Conservation (phyloP, 1,140 invertebrate genomes). For the Cherax destructor region DNA sequence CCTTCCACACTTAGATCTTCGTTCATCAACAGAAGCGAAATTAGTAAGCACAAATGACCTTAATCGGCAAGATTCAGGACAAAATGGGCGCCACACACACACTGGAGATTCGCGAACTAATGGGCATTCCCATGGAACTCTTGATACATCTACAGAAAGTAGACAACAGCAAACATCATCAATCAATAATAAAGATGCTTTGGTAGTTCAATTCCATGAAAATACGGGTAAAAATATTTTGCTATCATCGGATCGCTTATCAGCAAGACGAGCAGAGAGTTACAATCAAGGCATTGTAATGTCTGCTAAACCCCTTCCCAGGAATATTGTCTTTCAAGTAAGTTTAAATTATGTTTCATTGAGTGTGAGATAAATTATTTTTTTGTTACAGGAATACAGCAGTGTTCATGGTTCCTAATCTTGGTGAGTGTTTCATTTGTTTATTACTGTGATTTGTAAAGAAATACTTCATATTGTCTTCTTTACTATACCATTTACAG, state of each 20-base stretch:
- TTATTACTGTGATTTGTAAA: too few species aligned
- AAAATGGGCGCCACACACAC: constrained; percentile 27
- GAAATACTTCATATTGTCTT: too few species aligned
- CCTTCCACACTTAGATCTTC: constrained; percentile 32
- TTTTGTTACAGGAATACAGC: too few species aligned
- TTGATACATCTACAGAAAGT: constrained; percentile 18
- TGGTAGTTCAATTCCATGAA: constrained; percentile 74
- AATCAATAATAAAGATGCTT: constrained; percentile 29
- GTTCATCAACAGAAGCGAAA: constrained; percentile 20
- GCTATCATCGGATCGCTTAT: constrained; percentile 79
- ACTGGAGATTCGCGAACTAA: not conserved
- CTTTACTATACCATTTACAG: too few species aligned
- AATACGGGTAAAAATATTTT: constrained; percentile 85
- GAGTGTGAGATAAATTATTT: too few species aligned
- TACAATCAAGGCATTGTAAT: constrained; percentile 87
- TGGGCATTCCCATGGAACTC: constrained; percentile 13
- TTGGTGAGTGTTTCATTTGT: too few species aligned
- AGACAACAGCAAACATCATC: constrained; percentile 18
- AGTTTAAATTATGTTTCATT: not conserved
- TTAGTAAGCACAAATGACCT: constrained; percentile 42
- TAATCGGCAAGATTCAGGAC: constrained; percentile 37
- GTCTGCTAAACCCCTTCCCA: constrained; percentile 79
- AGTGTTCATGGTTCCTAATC: too few species aligned
- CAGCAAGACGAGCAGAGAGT: constrained; percentile 82
- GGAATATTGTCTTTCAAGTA: constrained; percentile 81